Evolutionary conservation across 2,797 vertebrate species (phyloP).

Genomic region (Sebastes cheni): DNA sequence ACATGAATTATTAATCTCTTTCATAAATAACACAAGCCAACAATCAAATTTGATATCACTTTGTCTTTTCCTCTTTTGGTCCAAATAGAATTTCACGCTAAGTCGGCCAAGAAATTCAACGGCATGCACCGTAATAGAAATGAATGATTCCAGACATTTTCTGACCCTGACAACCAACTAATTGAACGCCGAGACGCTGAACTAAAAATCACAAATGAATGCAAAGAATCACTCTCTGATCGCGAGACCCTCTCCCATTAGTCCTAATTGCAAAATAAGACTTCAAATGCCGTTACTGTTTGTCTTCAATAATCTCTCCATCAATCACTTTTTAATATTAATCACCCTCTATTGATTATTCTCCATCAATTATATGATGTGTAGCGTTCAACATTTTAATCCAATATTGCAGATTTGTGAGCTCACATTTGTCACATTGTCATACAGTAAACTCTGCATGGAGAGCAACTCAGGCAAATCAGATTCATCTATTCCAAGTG

Average conservation of each 20-base stretch:
- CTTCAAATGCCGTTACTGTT: neutral
- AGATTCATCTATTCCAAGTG: constrained; percentile 27
- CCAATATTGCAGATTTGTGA: neutral
- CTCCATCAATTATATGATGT: neutral
- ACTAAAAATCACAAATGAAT: constrained; percentile 44
- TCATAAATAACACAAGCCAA: neutral
- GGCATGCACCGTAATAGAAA: neutral
- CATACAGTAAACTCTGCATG: neutral
- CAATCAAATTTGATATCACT: neutral
- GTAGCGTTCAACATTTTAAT: constrained; percentile 14
- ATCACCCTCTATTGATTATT: constrained; percentile 14
- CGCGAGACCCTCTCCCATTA: constrained; percentile 1
- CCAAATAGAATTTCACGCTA: neutral
- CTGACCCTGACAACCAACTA: constrained; percentile 1
- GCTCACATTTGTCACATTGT: neutral
- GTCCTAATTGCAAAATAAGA: neutral
- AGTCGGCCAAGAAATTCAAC: constrained; percentile 25
- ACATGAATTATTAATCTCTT: neutral
- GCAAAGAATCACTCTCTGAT: constrained; percentile 12
- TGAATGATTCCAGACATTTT: constrained; percentile 4
- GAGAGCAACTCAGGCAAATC: constrained; percentile 19
- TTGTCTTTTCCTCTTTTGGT: neutral
- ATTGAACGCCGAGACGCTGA: constrained; percentile 15
- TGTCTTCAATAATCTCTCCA: constrained; percentile 15
- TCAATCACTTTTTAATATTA: constrained; percentile 32